Conservation (phyloP, 2,888 invertebrate genomes). For the Eustalomyia histrio region DNA sequence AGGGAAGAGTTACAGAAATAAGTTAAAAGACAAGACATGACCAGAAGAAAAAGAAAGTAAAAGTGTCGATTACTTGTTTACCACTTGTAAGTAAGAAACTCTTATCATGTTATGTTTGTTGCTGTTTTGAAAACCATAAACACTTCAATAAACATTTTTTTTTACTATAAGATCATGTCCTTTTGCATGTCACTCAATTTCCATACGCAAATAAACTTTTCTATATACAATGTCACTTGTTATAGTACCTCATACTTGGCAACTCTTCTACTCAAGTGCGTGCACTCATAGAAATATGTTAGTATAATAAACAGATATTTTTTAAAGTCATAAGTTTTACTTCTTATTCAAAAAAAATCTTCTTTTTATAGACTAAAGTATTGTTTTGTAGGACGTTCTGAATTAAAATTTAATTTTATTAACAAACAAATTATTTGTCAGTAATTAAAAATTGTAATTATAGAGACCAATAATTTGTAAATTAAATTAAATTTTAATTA, state of each 20-base stretch:
- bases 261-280: background rate
- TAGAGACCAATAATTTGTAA: too few relatives aligned
- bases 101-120: constrained; percentile 30
- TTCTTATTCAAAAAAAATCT: too few relatives aligned
- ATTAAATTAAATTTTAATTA: too few relatives aligned
- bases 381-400: too few relatives aligned
- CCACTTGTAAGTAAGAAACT: constrained; percentile 41
- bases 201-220: constrained; percentile 40
- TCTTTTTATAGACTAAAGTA: too few relatives aligned
- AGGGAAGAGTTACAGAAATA: background rate
- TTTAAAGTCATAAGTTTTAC: too few relatives aligned
- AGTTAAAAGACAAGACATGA: constrained; percentile 6
- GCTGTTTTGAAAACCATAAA: constrained; percentile 51
- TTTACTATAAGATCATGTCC: constrained; percentile 54
- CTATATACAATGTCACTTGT: constrained; percentile 34
- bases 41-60: constrained; percentile 33
- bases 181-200: constrained; percentile 58
- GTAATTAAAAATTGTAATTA: too few relatives aligned
- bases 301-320: too few relatives aligned
- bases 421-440: too few relatives aligned
- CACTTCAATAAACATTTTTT: constrained; percentile 56
- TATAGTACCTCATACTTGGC: background rate
- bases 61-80: constrained; percentile 57
- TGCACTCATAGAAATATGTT: background rate
- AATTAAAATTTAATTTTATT: too few relatives aligned